Base-by-base conservation (phyloP, 2,797 vertebrate genomes). In the Sebastes matsubarae region DNA sequence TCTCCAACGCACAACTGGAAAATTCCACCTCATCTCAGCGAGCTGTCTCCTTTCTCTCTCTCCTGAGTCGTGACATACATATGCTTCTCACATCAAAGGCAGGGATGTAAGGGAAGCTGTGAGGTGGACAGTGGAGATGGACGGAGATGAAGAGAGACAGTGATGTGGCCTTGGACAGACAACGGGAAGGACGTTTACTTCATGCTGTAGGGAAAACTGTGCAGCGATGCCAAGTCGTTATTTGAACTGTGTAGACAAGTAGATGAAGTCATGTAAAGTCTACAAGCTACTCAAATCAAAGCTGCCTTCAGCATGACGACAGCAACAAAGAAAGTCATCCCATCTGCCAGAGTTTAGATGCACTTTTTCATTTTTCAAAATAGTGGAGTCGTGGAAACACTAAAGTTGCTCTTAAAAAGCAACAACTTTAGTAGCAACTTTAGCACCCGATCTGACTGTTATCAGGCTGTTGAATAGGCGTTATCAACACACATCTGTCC, bases 1-100 rank as follows among this genome's bases (percentile, higher is more conserved):
- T 54, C 58, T 84, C 71, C 55, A 50, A 60, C 61, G n/a, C 83
- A 75, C 88, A 88, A 83, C 88, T 88, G 90, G 86, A 94, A 91
- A 90, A 89, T 83, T 91, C 80, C 80, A 81, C 88, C 87, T 92
- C 76, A 84, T 89, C 69, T 30, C 75, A 64, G 25, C 11, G 66
- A 80, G 65, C 80, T 64, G 65, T 70, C 84, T 82, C 61, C n/a
- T 61, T 24, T 27, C 60, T 55, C 30, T 34, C 42, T 55, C 71
- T 80, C 82, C 68, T 34, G 77, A 77, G 81, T 27, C 7, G 29
- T 81, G 85, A 88, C 82, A 86, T 29, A 84, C 84, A 91, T 88
- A 77, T 85, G 69, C 72, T 87, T 55, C 75, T 83, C 64, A 68
- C 80, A 80, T 91, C 76, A 87, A 77, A 86, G 36, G 12, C 42